Evolutionary conservation across 2,113 vertebrate species (phyloP).

Genomic region (Dromas ardeola): DNA sequence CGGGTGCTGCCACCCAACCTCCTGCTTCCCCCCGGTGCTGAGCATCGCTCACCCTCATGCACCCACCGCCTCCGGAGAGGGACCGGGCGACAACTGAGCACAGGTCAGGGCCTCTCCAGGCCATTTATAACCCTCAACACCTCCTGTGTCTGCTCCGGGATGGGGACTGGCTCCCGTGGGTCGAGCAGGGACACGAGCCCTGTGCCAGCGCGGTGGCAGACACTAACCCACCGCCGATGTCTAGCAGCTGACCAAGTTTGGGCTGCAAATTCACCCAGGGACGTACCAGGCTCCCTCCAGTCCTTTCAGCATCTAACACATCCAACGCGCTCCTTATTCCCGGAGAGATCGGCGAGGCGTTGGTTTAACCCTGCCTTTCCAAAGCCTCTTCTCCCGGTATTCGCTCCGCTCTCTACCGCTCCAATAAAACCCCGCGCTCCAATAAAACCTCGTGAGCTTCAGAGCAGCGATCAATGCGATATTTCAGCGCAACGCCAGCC

Average conservation of each 20-base stretch:
- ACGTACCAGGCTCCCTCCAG: not conserved
- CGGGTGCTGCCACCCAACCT: not conserved
- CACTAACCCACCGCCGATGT: not conserved
- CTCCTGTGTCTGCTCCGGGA: not conserved
- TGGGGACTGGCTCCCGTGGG: not conserved
- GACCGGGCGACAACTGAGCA: fast-evolving
- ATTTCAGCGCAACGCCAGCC: not conserved
- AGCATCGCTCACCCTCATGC: not conserved
- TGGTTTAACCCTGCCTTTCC: not conserved
- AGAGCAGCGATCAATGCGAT: not conserved
- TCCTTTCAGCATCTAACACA: not conserved
- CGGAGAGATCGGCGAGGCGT: not conserved
- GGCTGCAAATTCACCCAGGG: not conserved
- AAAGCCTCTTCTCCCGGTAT: not conserved
- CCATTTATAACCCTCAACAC: not conserved
- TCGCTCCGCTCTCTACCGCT: not conserved
- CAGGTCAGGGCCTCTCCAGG: not conserved
- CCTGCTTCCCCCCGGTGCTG: fast-evolving
- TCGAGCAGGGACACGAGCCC: not conserved
- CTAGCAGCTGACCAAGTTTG: not conserved
- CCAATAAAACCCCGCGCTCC: not conserved
- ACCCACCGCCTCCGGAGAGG: not conserved
- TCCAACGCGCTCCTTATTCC: not conserved
- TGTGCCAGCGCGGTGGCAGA: not conserved
- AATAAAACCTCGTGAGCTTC: not conserved